A percentile compares a stretch with the other conserved stretches of the same genome.
phyloP scores from a whole-genome alignment of 2,113 vertebrate genomes.

The Siniperca knerii region DNA sequence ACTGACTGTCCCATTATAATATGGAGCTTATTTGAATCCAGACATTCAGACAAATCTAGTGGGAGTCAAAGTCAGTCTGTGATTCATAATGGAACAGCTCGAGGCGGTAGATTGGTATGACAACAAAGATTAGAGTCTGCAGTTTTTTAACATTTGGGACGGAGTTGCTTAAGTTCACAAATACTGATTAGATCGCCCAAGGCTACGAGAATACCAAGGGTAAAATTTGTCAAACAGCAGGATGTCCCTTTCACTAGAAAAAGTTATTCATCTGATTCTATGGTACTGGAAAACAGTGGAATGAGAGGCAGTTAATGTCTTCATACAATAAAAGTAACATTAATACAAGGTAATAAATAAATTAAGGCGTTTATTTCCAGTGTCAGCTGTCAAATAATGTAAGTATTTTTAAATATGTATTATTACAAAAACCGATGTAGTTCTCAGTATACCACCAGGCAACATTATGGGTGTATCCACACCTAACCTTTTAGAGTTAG shows the following conservation, averaged over 20 bases:
- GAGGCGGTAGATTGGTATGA: constrained; percentile 39
- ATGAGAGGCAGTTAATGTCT: background rate
- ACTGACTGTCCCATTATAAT: constrained; percentile 9
- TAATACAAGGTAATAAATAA: background rate
- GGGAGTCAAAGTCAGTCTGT: constrained; percentile 29
- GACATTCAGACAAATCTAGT: constrained; percentile 29
- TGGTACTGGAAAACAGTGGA: background rate
- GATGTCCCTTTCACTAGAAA: constrained; percentile 14
- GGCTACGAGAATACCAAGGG: constrained; percentile 11
- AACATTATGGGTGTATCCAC: background rate
- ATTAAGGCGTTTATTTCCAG: background rate
- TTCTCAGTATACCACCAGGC: background rate
- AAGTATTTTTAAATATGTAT: background rate
- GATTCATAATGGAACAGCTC: constrained; percentile 48
- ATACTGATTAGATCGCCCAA: constrained; percentile 38
- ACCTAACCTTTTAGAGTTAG: too few species aligned
- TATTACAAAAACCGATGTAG: background rate
- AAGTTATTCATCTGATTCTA: constrained; percentile 9
- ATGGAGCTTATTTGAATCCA: constrained; percentile 33
- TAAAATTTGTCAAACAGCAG: constrained; percentile 29
- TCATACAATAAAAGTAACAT: background rate
- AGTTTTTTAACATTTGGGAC: constrained; percentile 21
- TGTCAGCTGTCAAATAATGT: background rate
- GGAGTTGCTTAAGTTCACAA: constrained; percentile 41
- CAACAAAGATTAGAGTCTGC: constrained; percentile 49